Conservation (phyloP, 2,113 vertebrate species). For the Callipepla californica region DNA sequence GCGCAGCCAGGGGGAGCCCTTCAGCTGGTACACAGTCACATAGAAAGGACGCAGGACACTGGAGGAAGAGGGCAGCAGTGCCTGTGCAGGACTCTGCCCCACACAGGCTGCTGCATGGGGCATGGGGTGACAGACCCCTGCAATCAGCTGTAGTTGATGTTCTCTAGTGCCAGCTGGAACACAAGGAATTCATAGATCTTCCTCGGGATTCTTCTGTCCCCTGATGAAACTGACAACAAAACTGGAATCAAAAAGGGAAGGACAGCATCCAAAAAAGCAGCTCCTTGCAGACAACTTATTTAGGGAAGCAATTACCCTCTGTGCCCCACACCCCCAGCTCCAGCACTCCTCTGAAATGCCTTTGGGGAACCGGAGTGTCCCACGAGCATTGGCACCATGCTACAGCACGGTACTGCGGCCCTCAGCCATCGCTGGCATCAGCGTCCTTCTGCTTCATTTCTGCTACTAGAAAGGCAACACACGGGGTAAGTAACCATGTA, state of each 20-base stretch:
- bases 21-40: neutral
- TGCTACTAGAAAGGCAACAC: neutral
- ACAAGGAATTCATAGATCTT: neutral
- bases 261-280: neutral
- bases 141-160: neutral
- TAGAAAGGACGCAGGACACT: neutral
- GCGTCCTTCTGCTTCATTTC: neutral
- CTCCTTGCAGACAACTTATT: neutral
- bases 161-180: neutral
- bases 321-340: neutral
- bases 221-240: neutral
- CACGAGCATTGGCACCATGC: neutral
- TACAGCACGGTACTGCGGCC: neutral
- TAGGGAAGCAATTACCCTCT: neutral
- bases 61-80: neutral
- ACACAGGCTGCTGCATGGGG: neutral
- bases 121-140: neutral
- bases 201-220: neutral
- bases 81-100: neutral
- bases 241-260: neutral
- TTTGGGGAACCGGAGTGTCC: neutral
- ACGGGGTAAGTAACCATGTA: neutral
- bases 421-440: rapidly evolving
- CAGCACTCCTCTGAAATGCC: neutral
- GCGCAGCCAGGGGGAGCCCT: neutral